These are phyloP conservation scores for Metallyticus violacea DNA, from an alignment of 2,888 invertebrate species.

Conservation along the genomic window DNA sequence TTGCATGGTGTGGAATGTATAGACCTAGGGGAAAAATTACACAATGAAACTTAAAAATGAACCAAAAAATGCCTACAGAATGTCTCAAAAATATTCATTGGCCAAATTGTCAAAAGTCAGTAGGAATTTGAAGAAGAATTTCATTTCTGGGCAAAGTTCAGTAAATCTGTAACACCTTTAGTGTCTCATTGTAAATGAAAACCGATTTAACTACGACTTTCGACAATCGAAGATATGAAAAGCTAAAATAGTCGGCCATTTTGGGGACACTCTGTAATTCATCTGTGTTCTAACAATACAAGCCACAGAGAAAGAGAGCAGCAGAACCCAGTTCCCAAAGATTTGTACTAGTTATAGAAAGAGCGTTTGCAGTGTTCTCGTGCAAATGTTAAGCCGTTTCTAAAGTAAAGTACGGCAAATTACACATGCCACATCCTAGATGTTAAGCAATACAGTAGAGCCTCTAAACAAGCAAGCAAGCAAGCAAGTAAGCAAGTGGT, in stretches of 20 bases:
- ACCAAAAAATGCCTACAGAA: neutral
- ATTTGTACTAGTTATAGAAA: too few species aligned
- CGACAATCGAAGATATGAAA: neutral
- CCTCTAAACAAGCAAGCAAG: neutral
- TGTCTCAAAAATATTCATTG: neutral
- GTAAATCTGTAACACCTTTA: too few species aligned
- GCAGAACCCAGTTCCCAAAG: neutral
- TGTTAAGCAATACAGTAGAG: neutral
- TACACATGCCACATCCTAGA: neutral
- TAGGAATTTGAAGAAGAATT: neutral
- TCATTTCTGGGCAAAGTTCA: neutral
- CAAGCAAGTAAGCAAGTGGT: neutral
- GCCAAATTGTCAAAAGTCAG: neutral
- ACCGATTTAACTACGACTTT: too few species aligned
- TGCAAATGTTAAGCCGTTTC: neutral
- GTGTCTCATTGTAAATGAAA: neutral
- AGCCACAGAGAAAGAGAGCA: neutral
- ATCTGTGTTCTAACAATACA: neutral
- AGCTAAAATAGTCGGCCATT: neutral
- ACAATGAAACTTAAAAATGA: neutral
- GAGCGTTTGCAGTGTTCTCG: neutral
- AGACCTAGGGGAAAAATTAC: constrained; percentile 12
- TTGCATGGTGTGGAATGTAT: constrained; percentile 26
- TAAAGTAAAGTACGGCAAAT: neutral
- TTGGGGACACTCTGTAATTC: neutral